A percentile compares a stretch with the other conserved stretches of the same genome.
Evolutionary conservation across 2,888 invertebrate genomes (phyloP).

Genomic region (Campopleginae sp.): DNA sequence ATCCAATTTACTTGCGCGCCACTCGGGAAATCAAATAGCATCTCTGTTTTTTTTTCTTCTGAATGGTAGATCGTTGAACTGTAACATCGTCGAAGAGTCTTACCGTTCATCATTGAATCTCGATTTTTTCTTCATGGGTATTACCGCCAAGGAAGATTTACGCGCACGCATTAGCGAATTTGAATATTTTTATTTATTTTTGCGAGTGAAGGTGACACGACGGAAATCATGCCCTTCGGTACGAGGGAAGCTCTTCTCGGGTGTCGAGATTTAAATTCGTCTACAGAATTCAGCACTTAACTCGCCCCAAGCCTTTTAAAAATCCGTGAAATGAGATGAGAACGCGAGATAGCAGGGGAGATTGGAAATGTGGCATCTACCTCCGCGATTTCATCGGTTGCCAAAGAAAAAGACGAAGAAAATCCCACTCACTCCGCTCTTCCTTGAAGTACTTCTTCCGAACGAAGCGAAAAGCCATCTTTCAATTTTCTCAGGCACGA

Average conservation of each 20-base stretch:
- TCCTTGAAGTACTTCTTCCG: slow-evolving; percentile 5
- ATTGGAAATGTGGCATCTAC: slow-evolving; percentile 38
- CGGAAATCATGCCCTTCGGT: background rate
- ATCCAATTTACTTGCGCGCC: slow-evolving; percentile 69
- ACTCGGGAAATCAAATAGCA: slow-evolving; percentile 70
- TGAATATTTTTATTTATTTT: slow-evolving; percentile 37
- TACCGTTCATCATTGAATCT: slow-evolving; percentile 30
- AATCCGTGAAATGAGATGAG: slow-evolving; percentile 28
- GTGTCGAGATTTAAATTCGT: slow-evolving; percentile 65
- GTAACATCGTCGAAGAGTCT: slow-evolving; percentile 53
- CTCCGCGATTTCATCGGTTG: slow-evolving; percentile 40
- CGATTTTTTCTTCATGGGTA: slow-evolving; percentile 21
- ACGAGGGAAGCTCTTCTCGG: slow-evolving; percentile 31
- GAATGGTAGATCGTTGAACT: slow-evolving; percentile 1
- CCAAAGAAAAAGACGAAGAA: slow-evolving; percentile 20
- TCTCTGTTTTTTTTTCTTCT: slow-evolving; percentile 56
- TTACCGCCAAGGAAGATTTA: background rate
- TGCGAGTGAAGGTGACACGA: slow-evolving; percentile 48
- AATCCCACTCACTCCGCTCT: background rate
- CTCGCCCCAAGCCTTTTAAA: slow-evolving; percentile 52
- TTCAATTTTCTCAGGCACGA: slow-evolving; percentile 30
- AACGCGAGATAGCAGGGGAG: slow-evolving; percentile 13
- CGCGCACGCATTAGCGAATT: slow-evolving; percentile 20
- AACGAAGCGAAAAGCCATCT: slow-evolving; percentile 25
- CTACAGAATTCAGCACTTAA: slow-evolving; percentile 65